Conservation (phyloP, 2,797 vertebrate genomes). For the Leuciscus waleckii region DNA sequence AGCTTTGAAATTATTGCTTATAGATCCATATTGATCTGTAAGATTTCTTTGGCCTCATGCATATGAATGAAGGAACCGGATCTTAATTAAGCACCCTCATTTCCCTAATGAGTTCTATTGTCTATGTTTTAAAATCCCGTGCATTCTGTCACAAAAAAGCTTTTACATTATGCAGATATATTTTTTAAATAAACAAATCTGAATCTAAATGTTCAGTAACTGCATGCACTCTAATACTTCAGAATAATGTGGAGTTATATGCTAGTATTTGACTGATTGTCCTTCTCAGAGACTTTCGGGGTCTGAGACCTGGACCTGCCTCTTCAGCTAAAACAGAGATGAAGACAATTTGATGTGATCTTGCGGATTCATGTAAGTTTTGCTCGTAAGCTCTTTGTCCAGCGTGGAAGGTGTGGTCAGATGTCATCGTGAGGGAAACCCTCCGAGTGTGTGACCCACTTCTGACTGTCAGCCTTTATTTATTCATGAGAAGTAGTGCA, state of each 20-base stretch:
- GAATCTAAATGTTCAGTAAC: neutral
- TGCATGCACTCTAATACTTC: neutral
- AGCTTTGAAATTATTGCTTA: neutral
- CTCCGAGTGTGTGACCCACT: constrained; percentile 42
- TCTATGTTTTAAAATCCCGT: neutral
- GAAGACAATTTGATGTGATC: neutral
- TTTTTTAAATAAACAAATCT: neutral
- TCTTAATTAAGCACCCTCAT: neutral
- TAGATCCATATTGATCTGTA: constrained; percentile 13
- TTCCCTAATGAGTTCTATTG: neutral
- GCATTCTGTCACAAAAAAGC: neutral
- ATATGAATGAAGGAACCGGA: neutral
- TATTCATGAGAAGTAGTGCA: constrained; percentile 41
- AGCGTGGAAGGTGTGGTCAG: neutral
- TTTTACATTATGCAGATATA: neutral
- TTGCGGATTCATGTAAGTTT: neutral
- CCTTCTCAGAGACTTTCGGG: neutral
- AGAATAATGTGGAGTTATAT: neutral
- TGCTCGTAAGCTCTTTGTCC: neutral
- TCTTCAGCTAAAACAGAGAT: neutral
- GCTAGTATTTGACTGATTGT: neutral
- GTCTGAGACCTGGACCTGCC: neutral
- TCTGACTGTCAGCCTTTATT: constrained; percentile 40
- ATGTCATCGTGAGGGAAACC: constrained; percentile 36
- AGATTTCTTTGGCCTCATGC: neutral